Conservation (phyloP, 2,888 invertebrate species). For the Tuta absoluta region DNA sequence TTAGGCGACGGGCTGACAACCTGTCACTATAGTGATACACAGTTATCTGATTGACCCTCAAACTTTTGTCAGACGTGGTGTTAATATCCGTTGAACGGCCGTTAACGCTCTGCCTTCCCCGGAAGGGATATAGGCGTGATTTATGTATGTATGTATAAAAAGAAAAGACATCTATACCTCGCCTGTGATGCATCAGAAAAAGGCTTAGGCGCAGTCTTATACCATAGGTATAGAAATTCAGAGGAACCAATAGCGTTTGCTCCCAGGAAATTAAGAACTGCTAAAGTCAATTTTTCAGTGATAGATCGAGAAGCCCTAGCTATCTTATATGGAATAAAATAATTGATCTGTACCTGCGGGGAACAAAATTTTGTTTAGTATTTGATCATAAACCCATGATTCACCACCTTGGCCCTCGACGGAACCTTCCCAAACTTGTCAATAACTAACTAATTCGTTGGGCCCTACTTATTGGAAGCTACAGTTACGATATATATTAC, state of each 20-base stretch:
- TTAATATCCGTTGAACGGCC: no score
- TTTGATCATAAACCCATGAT: neutral
- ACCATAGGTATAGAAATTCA: neutral
- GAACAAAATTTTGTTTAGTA: neutral
- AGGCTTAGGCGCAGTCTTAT: conserved; percentile 4
- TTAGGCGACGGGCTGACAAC: no score
- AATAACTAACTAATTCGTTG: neutral
- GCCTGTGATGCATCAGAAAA: conserved; percentile 19
- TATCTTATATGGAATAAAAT: no score
- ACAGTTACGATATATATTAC: neutral
- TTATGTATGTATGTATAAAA: no score
- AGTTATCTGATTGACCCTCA: no score
- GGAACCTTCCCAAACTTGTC: conserved; percentile 15
- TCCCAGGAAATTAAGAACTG: neutral
- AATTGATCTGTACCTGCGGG: neutral
- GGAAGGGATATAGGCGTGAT: no score
- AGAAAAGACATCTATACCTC: conserved; percentile 16
- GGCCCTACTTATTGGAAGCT: conserved; percentile 19
- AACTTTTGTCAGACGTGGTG: no score
- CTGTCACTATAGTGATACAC: no score
- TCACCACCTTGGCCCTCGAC: neutral
- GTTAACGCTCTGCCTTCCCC: no score
- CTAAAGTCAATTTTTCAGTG: neutral
- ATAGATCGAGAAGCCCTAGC: conserved; percentile 19
- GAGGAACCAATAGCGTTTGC: neutral